phyloP scores from a whole-genome alignment of 1,140 invertebrate genomes.

The Solenopsis fugax region DNA sequence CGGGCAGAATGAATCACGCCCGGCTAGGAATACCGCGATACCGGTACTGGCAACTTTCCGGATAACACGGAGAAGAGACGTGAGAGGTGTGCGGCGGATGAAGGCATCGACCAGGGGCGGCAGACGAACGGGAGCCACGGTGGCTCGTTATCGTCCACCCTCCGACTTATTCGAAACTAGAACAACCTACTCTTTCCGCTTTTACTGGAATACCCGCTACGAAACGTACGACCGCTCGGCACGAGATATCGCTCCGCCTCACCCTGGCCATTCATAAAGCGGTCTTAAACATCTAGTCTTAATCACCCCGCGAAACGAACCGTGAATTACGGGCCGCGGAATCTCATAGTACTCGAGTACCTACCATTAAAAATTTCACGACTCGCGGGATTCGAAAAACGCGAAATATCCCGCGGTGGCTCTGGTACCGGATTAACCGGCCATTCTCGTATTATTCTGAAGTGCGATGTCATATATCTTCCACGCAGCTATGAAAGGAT shows the following conservation, averaged over 20 bases:
- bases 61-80: slow-evolving; percentile 53
- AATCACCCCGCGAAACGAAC: slow-evolving; percentile 63
- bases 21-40: slow-evolving; percentile 75
- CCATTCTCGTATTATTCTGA: not conserved
- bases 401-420: not conserved
- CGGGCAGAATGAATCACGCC: slow-evolving; percentile 61
- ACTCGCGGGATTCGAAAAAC: slow-evolving; percentile 41
- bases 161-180: slow-evolving; percentile 71
- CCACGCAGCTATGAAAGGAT: not conserved
- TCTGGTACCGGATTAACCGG: slow-evolving; percentile 34
- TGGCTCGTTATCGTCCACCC: slow-evolving; percentile 7
- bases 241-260: slow-evolving; percentile 71
- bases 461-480: not conserved
- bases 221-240: slow-evolving; percentile 64
- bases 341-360: not conserved
- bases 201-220: slow-evolving; percentile 49
- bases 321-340: slow-evolving; percentile 63
- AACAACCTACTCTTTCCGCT: slow-evolving; percentile 57
- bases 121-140: slow-evolving; percentile 75
- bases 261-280: slow-evolving; percentile 70
- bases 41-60: slow-evolving; percentile 75
- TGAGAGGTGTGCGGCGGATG: slow-evolving; percentile 65
- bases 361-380: slow-evolving; percentile 53
- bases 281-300: slow-evolving; percentile 71
- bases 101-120: slow-evolving; percentile 75